These are phyloP conservation scores for Hyperoplus lanceolatus DNA, from an alignment of 2,797 vertebrate genomes.

Conservation along the genomic window DNA sequence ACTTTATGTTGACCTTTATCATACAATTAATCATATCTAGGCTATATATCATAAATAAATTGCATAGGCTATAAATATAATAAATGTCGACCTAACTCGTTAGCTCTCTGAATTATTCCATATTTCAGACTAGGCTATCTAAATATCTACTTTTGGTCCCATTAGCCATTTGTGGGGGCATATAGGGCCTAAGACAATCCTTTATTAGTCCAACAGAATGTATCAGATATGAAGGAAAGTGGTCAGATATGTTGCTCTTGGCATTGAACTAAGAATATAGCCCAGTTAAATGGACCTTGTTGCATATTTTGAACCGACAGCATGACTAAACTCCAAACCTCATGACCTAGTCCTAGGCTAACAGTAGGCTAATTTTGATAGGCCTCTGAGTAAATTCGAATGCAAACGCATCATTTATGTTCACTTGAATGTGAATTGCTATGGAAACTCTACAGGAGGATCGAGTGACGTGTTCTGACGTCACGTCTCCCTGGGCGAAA, in stretches of 20 bases:
- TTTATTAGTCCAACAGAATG: too few relatives aligned
- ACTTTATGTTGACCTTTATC: neutral
- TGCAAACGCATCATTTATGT: neutral
- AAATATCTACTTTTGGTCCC: neutral
- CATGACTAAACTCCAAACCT: neutral
- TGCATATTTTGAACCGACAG: too few relatives aligned
- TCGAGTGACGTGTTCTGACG: constrained; percentile 32
- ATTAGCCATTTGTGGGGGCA: neutral
- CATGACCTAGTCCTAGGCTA: neutral
- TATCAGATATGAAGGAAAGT: neutral
- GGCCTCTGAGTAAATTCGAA: neutral
- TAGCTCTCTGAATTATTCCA: neutral
- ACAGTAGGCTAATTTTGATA: neutral
- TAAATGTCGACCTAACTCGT: neutral
- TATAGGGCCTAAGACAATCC: too few relatives aligned
- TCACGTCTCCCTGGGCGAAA: constrained; percentile 56
- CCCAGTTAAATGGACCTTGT: neutral
- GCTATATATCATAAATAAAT: too few relatives aligned
- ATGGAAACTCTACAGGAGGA: neutral
- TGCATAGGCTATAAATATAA: neutral
- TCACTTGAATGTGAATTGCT: neutral
- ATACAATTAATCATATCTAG: neutral
- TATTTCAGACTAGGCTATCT: neutral
- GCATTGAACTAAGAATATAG: neutral
- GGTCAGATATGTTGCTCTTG: neutral